Evolutionary conservation across 1,140 invertebrate genomes (phyloP).

Genomic region (Drosophila rufa): DNA sequence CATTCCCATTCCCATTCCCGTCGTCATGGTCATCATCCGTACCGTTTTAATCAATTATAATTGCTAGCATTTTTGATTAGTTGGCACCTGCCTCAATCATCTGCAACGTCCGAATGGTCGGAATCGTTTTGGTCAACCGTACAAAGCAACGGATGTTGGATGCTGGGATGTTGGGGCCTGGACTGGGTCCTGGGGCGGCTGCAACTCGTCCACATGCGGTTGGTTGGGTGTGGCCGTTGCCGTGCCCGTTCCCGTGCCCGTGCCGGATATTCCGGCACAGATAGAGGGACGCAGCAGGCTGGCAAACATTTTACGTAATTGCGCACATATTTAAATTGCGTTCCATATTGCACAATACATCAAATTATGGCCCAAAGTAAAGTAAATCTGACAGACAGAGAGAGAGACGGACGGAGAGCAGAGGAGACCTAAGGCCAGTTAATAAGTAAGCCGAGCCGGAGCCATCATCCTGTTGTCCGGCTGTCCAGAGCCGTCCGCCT

Average conservation of each 20-base stretch:
- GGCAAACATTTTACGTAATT: conserved; percentile 80
- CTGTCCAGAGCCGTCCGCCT: conserved; percentile 6
- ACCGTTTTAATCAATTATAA: conserved; percentile 80
- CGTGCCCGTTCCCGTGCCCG: background rate
- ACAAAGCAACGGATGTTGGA: conserved; percentile 34
- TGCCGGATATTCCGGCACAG: conserved; percentile 12
- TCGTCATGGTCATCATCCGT: conserved; percentile 40
- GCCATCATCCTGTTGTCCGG: conserved; percentile 11
- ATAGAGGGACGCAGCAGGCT: conserved; percentile 7
- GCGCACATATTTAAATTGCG: conserved; percentile 80
- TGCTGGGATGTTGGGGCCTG: conserved; percentile 1
- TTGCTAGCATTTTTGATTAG: conserved; percentile 80
- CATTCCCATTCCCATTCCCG: conserved; percentile 1
- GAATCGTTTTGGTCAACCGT: conserved; percentile 54
- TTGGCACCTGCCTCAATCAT: conserved; percentile 69
- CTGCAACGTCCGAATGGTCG: conserved; percentile 47
- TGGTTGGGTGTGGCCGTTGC: conserved; percentile 2
- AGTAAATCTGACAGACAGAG: conserved; percentile 64
- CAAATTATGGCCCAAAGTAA: conserved; percentile 74
- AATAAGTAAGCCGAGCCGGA: conserved; percentile 44
- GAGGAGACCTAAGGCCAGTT: conserved; percentile 37
- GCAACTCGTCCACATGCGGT: conserved; percentile 5
- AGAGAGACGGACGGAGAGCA: background rate
- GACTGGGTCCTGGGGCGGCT: too few relatives aligned
- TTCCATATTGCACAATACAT: conserved; percentile 73